These are phyloP conservation scores for Cantharis flavilabris DNA, from an alignment of 2,888 invertebrate genomes.

Conservation along the genomic window DNA sequence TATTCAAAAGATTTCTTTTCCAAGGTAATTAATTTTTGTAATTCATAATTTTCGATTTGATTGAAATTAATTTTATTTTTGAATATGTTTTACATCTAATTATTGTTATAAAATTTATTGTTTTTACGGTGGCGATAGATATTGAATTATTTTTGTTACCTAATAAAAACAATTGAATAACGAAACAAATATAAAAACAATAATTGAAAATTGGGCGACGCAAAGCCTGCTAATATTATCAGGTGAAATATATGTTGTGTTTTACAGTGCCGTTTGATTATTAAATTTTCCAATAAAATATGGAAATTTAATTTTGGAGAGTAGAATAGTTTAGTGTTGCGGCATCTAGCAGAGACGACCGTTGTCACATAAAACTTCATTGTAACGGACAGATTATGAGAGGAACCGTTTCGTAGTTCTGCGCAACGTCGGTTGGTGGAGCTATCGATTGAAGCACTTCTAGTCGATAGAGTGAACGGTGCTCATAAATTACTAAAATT, in stretches of 20 bases:
- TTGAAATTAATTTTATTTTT: no score
- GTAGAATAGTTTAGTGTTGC: background rate
- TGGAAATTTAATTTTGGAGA: background rate
- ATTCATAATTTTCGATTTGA: no score
- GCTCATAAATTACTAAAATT: background rate
- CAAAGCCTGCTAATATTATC: background rate
- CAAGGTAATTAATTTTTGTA: no score
- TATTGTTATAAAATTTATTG: no score
- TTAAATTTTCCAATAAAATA: background rate
- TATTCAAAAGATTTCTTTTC: no score
- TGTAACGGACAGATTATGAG: background rate
- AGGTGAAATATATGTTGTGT: background rate
- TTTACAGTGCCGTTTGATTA: background rate
- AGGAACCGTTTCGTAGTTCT: background rate
- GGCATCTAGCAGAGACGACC: background rate
- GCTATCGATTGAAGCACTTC: constrained; percentile 1
- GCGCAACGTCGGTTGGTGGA: constrained; percentile 8
- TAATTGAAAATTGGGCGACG: background rate
- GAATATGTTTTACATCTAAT: no score
- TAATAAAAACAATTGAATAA: background rate
- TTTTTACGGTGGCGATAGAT: no score
- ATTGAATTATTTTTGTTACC: background rate
- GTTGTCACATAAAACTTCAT: background rate
- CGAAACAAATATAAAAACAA: background rate
- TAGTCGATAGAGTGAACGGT: background rate